These are phyloP conservation scores for Callitettix versicolor DNA, from an alignment of 1,140 invertebrate species.

Conservation along the genomic window DNA sequence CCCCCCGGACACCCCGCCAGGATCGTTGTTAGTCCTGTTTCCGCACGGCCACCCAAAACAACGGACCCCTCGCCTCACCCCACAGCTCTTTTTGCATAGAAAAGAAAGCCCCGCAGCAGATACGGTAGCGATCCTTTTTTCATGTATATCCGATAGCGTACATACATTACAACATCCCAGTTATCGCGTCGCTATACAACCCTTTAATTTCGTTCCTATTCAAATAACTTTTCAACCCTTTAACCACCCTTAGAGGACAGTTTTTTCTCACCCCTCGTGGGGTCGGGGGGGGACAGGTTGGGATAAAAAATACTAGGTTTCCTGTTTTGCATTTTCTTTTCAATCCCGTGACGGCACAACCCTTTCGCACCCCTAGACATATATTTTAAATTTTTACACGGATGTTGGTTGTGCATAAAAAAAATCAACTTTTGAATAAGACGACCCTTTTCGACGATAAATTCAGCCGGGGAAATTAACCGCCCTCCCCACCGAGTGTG, in stretches of 20 bases:
- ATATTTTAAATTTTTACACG: constrained; percentile 25
- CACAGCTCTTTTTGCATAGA: constrained; percentile 11
- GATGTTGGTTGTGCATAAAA: constrained; percentile 18
- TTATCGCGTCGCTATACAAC: constrained; percentile 21
- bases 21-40: constrained; percentile 1
- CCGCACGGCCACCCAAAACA: constrained; percentile 13
- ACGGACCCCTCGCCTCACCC: constrained; percentile 4
- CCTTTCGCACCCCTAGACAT: constrained; percentile 19
- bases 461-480: too few species aligned
- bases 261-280: constrained; percentile 16
- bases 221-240: constrained; percentile 22
- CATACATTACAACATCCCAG: constrained; percentile 23
- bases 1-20: neutral
- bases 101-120: neutral
- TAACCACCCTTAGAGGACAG: constrained; percentile 15
- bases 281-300: constrained; percentile 3
- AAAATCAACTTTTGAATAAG: constrained; percentile 15
- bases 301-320: constrained; percentile 24
- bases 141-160: constrained; percentile 25
- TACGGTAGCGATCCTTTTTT: constrained; percentile 19
- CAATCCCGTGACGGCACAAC: constrained; percentile 8
- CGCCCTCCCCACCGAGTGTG: too few species aligned
- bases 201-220: constrained; percentile 24
- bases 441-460: too few species aligned
- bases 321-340: constrained; percentile 24